Conservation (phyloP, 1,140 invertebrate species). For the Ips typographus region DNA sequence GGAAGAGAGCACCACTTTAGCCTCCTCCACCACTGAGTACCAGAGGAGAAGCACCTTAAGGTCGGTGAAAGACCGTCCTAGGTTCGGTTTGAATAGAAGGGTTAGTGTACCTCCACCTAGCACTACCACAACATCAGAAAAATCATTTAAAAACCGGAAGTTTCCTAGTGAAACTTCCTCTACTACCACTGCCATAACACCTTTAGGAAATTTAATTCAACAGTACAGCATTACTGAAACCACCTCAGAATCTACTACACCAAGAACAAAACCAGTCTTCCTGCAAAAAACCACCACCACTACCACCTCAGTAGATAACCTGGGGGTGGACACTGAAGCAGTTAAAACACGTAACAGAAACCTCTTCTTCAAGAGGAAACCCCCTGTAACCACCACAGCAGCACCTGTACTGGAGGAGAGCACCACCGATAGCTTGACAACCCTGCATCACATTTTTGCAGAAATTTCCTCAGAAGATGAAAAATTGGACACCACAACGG, state of each 20-base stretch:
- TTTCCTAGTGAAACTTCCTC: neutral
- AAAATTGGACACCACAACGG: slow-evolving; percentile 28
- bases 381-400: slow-evolving; percentile 26
- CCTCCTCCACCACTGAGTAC: slow-evolving; percentile 24
- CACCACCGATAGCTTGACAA: slow-evolving; percentile 53
- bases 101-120: neutral
- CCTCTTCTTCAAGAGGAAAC: slow-evolving; percentile 54
- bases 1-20: neutral
- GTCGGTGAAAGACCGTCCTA: slow-evolving; percentile 34
- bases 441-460: slow-evolving; percentile 57
- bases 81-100: slow-evolving; percentile 17
- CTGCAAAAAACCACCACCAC: neutral
- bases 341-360: slow-evolving; percentile 54
- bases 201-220: neutral
- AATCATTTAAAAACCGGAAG: too few relatives aligned
- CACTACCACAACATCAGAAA: too few relatives aligned
- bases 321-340: slow-evolving; percentile 39
- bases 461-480: slow-evolving; percentile 42
- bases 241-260: neutral
- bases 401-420: slow-evolving; percentile 32
- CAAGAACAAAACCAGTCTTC: neutral
- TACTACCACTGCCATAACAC: slow-evolving; percentile 2
- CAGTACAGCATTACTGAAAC: neutral
- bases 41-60: slow-evolving; percentile 33
- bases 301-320: slow-evolving; percentile 11